Evolutionary conservation across 1,140 invertebrate species (phyloP), one percentile per base, ranked within the genome.

Genomic region (Liolophura sinensis): DNA sequence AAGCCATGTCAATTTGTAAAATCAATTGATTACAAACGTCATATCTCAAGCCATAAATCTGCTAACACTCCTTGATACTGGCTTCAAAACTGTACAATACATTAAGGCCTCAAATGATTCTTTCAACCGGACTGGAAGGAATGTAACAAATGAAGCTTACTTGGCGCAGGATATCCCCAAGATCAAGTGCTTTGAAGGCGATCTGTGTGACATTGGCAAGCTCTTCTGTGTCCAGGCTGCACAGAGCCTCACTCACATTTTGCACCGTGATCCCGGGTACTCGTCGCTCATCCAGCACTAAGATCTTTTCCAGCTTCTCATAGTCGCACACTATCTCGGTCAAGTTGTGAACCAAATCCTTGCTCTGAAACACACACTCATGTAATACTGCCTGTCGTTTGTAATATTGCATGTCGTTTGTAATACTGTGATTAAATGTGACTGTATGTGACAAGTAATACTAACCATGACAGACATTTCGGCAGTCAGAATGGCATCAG

Each of bases 111-210:
- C 3, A 54, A 54, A n/a, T 54, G n/a, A 5, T 24, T 24, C n/a
- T 54, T 24, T 54, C 51, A 54, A n/a, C n/a, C n/a, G 7, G 51
- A 54, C n/a, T n/a, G 51, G n/a, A n/a, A 54, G 24, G 12, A n/a
- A 20, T 54, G 31, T 5, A 40, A 40, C 3, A 5, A 5, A 40
- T 40, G 22, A 5, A 9, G 65, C 72, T 67, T 55, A 78, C 78
- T 60, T 71, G 65, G 64, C 76, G 50, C 1, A 82, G 56, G 11
- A 80, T 60, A 12, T 72, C 68, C 14, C 80, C 78, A 51, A 80
- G 70, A 59, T 78, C 73, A 16, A 80, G 50, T 16, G 75, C 59
- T 16, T 56, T 65, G 5, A 75, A 58, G 3, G 80, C 22, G 27
- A 58, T 65, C 22, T 74, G 71, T 14, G 65, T 64, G 16, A 76